phyloP scores from a whole-genome alignment of 1,140 invertebrate species.

The Saccostrea glomerata region DNA sequence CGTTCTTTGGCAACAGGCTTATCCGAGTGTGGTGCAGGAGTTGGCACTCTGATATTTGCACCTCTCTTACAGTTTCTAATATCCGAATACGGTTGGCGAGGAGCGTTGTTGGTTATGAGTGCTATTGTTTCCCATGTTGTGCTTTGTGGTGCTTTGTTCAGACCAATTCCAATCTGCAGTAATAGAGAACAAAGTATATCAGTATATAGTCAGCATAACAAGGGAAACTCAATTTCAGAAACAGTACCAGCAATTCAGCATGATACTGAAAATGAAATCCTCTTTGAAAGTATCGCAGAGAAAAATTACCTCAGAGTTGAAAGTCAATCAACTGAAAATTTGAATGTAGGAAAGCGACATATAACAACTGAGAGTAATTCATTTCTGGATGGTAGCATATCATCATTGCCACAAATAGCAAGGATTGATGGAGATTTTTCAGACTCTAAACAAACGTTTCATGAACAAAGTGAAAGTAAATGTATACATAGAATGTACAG shows the following conservation, averaged over 20 bases:
- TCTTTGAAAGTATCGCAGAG: not conserved
- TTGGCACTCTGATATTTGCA: conserved; percentile 77
- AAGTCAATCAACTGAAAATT: not conserved
- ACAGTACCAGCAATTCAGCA: not conserved
- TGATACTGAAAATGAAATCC: not conserved
- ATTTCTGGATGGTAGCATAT: not conserved
- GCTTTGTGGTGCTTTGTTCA: conserved; percentile 89
- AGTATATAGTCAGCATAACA: not conserved
- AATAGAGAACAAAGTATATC: not conserved
- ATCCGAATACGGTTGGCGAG: conserved; percentile 72
- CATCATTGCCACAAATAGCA: not conserved
- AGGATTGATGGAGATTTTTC: not conserved
- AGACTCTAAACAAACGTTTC: not conserved
- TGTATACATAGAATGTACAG: not conserved
- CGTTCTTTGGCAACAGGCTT: conserved; percentile 94
- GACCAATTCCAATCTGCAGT: conserved; percentile 82
- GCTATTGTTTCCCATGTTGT: conserved; percentile 88
- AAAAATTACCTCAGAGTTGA: not conserved
- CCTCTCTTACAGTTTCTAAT: conserved; percentile 73
- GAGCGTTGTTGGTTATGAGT: conserved; percentile 88
- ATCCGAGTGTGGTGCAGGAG: conserved; percentile 81
- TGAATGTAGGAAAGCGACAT: not conserved
- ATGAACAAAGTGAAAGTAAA: not conserved
- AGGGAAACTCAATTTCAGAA: not conserved
- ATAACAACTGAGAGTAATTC: not conserved